Evolutionary conservation across 2,113 vertebrate species (phyloP).

Genomic region (Macrotus californicus): DNA sequence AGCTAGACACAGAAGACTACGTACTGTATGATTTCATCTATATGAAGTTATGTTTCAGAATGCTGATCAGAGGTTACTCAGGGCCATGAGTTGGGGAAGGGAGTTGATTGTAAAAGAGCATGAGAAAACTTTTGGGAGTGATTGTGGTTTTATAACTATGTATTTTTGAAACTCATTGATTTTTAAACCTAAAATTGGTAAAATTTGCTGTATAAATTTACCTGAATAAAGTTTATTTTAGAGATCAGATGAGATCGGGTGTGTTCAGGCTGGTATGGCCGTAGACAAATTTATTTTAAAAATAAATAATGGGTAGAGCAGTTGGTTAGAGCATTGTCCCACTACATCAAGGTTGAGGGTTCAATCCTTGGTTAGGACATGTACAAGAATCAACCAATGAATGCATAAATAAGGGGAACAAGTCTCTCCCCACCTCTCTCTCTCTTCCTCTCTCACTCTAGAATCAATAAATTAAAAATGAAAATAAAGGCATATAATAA

Average conservation of each 20-base stretch:
- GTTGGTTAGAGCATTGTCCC: no score
- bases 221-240: not conserved
- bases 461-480: not conserved
- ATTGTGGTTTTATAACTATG: not conserved
- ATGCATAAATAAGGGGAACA: no score
- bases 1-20: not conserved
- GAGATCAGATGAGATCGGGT: no score
- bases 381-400: no score
- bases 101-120: not conserved
- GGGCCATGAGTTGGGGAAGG: no score
- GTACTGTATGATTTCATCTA: not conserved
- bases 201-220: not conserved
- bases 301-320: not conserved
- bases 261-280: no score
- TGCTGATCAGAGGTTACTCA: not conserved
- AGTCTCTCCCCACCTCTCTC: no score
- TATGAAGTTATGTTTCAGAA: not conserved
- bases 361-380: no score
- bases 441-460: no score
- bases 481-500: not conserved
- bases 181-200: not conserved
- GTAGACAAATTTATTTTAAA: not conserved
- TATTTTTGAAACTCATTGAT: not conserved
- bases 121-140: not conserved
- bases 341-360: no score